These are phyloP conservation scores for Trissonchulus latispiculum DNA, from an alignment of 2,888 invertebrate genomes.

Conservation along the genomic window DNA sequence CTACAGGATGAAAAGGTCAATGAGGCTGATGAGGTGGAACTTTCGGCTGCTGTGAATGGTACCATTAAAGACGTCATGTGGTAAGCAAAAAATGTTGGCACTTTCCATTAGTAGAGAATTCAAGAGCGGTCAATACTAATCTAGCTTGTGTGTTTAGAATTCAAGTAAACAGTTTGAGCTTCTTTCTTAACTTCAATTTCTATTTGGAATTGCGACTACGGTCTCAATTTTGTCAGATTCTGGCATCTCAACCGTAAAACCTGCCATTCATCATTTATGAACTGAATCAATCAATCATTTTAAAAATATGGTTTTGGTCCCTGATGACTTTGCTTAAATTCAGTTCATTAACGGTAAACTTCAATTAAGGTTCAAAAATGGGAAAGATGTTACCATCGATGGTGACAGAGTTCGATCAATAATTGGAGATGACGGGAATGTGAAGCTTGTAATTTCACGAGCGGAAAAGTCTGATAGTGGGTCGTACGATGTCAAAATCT, in stretches of 20 bases:
- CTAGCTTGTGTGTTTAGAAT: no score
- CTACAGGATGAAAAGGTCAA: neutral
- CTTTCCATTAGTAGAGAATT: neutral
- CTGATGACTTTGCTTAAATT: no score
- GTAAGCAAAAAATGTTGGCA: neutral
- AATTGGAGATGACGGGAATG: neutral
- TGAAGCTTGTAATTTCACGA: neutral
- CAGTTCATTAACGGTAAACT: no score
- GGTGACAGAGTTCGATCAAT: neutral
- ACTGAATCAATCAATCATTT: no score
- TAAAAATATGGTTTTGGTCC: no score
- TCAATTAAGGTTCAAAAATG: neutral
- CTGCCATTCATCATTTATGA: no score
- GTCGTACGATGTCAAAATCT: neutral
- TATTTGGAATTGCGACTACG: no score
- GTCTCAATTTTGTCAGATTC: no score
- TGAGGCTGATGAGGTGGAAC: neutral
- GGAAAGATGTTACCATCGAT: neutral
- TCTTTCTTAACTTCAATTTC: no score
- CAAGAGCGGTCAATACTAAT: no score
- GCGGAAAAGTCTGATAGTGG: neutral
- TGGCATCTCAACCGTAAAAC: no score
- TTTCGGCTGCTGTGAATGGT: neutral
- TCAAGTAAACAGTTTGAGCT: no score
- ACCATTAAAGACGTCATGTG: conserved; percentile 2